Evolutionary conservation across 2,113 vertebrate species (phyloP).

Genomic region (Caracal caracal): DNA sequence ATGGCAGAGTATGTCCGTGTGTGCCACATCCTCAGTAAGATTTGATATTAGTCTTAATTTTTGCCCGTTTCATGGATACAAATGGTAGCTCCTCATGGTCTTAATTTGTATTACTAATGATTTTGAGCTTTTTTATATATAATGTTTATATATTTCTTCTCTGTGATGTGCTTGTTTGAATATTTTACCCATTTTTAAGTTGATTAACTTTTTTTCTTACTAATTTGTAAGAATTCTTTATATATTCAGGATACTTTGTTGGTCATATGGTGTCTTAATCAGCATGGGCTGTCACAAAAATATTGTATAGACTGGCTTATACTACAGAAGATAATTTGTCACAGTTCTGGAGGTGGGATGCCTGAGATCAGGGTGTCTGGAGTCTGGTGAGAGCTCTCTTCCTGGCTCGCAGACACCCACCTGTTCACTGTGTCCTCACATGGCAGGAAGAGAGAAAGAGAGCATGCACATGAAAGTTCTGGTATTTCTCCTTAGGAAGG

Average conservation of each 20-base stretch:
- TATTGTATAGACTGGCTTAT: background rate
- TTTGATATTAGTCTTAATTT: background rate
- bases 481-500: background rate
- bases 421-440: background rate
- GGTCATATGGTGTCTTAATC: background rate
- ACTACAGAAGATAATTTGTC: background rate
- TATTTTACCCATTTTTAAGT: slow-evolving; percentile 54
- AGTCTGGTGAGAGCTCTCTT: background rate
- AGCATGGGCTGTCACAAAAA: background rate
- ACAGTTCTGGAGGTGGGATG: background rate
- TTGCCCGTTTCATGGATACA: background rate
- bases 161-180: background rate
- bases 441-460: background rate
- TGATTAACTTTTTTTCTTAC: background rate
- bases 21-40: background rate
- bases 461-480: accelerated
- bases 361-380: background rate
- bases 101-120: background rate
- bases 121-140: background rate
- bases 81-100: background rate
- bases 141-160: background rate
- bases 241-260: background rate
- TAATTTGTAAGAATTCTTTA: background rate
- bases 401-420: background rate
- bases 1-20: background rate